phyloP scores from a whole-genome alignment of 2,113 vertebrate genomes.

The Noctilio leporinus region DNA sequence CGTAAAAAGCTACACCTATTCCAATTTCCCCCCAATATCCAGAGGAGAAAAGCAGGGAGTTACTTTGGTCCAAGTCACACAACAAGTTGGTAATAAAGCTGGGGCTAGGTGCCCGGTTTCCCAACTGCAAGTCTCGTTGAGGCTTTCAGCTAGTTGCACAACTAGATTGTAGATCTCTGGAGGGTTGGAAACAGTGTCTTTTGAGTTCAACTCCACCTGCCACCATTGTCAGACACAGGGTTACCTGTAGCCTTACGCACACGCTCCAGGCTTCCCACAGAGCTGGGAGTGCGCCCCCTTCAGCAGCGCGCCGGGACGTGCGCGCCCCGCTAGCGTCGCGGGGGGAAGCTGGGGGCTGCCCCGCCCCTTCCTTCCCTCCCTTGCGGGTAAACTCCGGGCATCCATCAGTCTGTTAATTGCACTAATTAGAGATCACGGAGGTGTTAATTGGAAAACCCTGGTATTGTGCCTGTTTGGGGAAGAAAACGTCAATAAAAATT shows the following conservation, averaged over 20 bases:
- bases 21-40: neutral
- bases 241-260: neutral
- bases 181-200: neutral
- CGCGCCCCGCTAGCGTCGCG: accelerated
- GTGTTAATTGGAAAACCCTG: slow-evolving; percentile 91
- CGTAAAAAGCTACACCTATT: neutral
- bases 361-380: neutral
- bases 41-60: neutral
- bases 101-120: neutral
- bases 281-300: neutral
- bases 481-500: slow-evolving; percentile 79
- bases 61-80: neutral
- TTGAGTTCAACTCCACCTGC: neutral
- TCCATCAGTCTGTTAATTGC: slow-evolving; percentile 90
- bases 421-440: slow-evolving; percentile 91
- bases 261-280: accelerated
- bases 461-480: slow-evolving; percentile 77
- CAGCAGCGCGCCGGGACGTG: neutral
- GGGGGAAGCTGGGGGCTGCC: slow-evolving; percentile 27
- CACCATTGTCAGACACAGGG: neutral
- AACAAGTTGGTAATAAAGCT: neutral
- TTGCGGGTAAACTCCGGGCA: slow-evolving; percentile 82
- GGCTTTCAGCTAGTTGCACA: neutral
- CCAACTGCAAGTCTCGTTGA: neutral
- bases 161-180: neutral